Evolutionary conservation across 2,888 invertebrate species (phyloP), one percentile per base, ranked within the genome.

Genomic region (Ormyrus rosae): DNA sequence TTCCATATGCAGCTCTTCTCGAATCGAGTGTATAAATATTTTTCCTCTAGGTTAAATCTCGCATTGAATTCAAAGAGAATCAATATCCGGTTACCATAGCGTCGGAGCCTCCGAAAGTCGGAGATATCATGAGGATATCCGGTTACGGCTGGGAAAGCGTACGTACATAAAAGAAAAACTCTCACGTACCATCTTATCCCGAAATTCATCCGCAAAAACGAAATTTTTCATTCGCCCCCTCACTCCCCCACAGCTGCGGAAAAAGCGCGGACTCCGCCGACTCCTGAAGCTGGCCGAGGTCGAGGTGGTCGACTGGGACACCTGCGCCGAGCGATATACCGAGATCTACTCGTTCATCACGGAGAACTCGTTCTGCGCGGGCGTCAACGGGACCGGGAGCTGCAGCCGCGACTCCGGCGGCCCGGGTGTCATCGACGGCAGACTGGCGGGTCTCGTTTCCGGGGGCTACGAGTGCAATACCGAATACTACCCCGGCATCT

Each of bases 91-190:
- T 76, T 46, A 5, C 45, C 8, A 19, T 76, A 11, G 69, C 76
- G 10, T 46, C 10, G n/a, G 13, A 11, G 3, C 10, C 51, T 4
- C 76, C 76, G 2, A 68, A 13, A 68, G 34, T 55, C 7, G 68
- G 76, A 9, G 68, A 68, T 13, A 10, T 53, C 51, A 69, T 76
- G 68, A 69, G 51, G 34, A 51, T 76, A 53, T 76, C 76, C 5
- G 76, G 76, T 11, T 76, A 68, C 46, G 76, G 76, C 11, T 68
- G 61, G 53, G 68, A 76, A 46, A 51, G 61, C 7, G 76, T 76
- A 61, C 53, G 76, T 69, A 51, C 10, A 19, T 19, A 19, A 19
- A 19, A 19, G 13, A 19, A 19, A 19, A 19, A 1, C 19, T 19
- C 19, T 19, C 19, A 19, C 19, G 19, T 19, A 19, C 1, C 19